Base-by-base conservation (phyloP, 2,113 vertebrate genomes). In the Edolisoma coerulescens region DNA sequence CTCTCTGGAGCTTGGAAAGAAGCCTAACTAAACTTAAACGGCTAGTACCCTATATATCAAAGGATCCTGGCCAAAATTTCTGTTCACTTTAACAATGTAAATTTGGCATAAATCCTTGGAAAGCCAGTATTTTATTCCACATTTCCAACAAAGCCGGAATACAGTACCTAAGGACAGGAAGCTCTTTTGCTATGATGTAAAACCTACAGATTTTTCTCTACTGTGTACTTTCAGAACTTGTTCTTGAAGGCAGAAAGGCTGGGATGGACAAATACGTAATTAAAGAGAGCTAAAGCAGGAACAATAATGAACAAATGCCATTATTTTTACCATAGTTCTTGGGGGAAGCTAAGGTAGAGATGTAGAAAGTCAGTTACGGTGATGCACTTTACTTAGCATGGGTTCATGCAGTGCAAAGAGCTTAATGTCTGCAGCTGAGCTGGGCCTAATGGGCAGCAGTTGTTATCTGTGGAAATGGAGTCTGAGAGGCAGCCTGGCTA, bases 401-500 rank as follows among this genome's bases (percentile, higher is more conserved):
- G 86, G 89, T 95, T 96, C 96, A 97, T 89, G 94, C 96, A 84
- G 96, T 89, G 96, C 94, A 95, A 96, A 95, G 81, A 96, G 93
- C 96, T 96, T 95, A 97, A 97, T 95, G 94, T 42, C 80, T 95
- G 91, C 81, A 84, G 89, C 91, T 91, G 94, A 95, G 91, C 91
- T 82, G 80, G 84, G 87, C 81, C 87, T 97, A 97, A 97, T 96
- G 95, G 96, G 89, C 94, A 71, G 61, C 89, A 82, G 89, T 65
- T 95, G 80, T 94, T 95, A 92, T 84, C 93, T 64, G 73, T 56
- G 65, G 69, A 95, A 96, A 96, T 95, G 84, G 87, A 91, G 73
- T 68, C 81, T 84, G 83, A 95, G 79, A 94, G 83, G 68, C 89
- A 96, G 80, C 74, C 80, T 87, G 87, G 61, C 69, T 53, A 14